These are phyloP conservation scores for Atlantisia rogersi DNA, from an alignment of 2,113 vertebrate species.

Conservation along the genomic window DNA sequence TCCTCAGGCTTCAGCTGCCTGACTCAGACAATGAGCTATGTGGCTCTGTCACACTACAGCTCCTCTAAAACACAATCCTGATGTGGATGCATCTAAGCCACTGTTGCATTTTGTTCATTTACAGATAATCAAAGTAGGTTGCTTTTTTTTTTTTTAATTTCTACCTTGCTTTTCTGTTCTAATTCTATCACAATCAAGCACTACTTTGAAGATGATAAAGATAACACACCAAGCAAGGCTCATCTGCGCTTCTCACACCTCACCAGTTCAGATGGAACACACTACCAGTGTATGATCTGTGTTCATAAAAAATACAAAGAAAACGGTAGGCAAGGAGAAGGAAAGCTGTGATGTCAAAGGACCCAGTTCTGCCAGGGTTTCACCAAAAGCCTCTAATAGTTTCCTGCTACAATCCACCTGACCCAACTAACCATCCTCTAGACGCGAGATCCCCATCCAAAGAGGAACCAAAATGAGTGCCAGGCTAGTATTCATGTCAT, in stretches of 20 bases:
- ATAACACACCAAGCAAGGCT: not conserved
- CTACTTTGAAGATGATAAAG: not conserved
- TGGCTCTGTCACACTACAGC: not conserved
- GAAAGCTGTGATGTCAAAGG: not conserved
- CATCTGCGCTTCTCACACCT: not conserved
- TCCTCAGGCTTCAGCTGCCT: not conserved
- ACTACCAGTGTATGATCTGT: not conserved
- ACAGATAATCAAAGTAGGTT: conserved; percentile 14
- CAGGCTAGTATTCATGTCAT: not conserved
- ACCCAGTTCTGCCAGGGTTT: not conserved
- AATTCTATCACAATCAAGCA: not conserved
- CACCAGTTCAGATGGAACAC: not conserved
- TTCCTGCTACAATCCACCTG: not conserved
- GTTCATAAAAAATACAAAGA: not conserved
- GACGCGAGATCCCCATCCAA: not conserved
- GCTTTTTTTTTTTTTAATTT: not conserved
- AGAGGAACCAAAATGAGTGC: not conserved
- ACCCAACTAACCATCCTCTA: not conserved
- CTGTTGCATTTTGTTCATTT: not conserved
- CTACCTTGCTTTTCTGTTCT: conserved; percentile 14
- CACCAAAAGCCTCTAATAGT: not conserved
- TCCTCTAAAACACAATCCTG: not conserved
- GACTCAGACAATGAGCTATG: not conserved
- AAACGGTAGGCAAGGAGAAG: not conserved
- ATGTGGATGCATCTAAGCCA: not conserved